These are phyloP conservation scores for Argyrosomus japonicus DNA, from an alignment of 2,113 vertebrate species.

Conservation along the genomic window DNA sequence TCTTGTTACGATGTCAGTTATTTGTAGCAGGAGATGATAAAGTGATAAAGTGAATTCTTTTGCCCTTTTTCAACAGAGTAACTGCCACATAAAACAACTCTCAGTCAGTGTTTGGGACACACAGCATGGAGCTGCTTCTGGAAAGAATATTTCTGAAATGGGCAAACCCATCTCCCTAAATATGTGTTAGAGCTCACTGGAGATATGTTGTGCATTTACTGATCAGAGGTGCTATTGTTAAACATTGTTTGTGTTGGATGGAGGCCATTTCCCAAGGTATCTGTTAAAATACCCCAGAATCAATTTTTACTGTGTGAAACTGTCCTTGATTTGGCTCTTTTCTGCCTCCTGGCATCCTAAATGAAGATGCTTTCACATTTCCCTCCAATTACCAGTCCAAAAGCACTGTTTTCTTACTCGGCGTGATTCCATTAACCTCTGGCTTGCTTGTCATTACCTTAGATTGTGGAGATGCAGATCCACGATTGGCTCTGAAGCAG, in stretches of 20 bases:
- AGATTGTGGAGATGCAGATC: background rate
- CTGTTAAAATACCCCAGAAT: constrained; percentile 7
- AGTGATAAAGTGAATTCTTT: constrained; percentile 31
- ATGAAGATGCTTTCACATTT: background rate
- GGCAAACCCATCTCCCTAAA: background rate
- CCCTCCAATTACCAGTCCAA: background rate
- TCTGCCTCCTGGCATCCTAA: background rate
- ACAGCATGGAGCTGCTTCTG: background rate
- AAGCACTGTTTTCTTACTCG: background rate
- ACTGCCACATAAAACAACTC: constrained; percentile 7
- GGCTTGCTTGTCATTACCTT: constrained; percentile 1
- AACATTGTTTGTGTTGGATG: background rate
- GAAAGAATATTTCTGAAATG: background rate
- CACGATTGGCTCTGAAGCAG: background rate
- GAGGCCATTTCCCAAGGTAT: constrained; percentile 8
- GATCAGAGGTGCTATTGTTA: background rate
- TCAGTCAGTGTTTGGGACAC: constrained; percentile 4
- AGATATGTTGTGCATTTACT: background rate
- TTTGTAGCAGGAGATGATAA: constrained; percentile 52
- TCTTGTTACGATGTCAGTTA: constrained; percentile 36
- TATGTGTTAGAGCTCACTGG: background rate
- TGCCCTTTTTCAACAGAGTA: constrained; percentile 19
- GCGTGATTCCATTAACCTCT: constrained; percentile 28
- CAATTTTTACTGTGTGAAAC: constrained; percentile 4
- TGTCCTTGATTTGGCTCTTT: background rate